Evolutionary conservation across 2,113 vertebrate genomes (phyloP), one percentile per base, ranked within the genome.

Genomic region (Nematolebias whitei): DNA sequence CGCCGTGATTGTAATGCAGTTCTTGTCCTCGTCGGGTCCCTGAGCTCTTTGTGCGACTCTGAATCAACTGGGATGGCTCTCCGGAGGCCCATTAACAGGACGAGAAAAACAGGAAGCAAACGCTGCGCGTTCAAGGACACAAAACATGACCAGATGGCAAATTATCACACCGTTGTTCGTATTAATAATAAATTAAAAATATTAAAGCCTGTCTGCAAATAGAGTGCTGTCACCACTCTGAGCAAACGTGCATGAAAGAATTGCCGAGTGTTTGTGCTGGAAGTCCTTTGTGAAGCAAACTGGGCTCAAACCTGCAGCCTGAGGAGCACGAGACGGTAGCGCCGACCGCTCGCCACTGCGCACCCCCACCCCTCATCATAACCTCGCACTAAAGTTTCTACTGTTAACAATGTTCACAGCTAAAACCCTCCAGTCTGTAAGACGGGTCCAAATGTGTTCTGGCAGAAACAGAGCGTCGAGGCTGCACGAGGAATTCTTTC

Each of bases 1-100:
- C 63, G 52, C 58, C 55, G 57, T 52, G 76, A 85, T 88, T 87
- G 85, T 72, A 52, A 91, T 90, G 85, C 89, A 82, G 79, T 83
- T 65, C 79, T 71, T 79, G 82, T 80, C 67, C 79, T 83, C 78
- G 48, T 82, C 78, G 50, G 63, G 68, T 79, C 86, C 66, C 85
- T 49, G 10, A 71, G 78, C 85, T 81, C 77, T 85, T 78, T 85
- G 83, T 76, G 71, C 57, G 39, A 15, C 70, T 63, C 73, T 79
- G 85, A 89, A 76, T 87, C 74, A 38, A 43, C 71, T 22, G 44
- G 29, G 68, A 79, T 84, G 71, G 80, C 67, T 86, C 84, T 80
- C 76, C 15, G 23, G 85, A 44, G 69, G 72, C 60, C 44, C 82
- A 74, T 87, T 74, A 71, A 79, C 73, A 61, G 45, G 45, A 50